phyloP scores from a whole-genome alignment of 2,888 invertebrate genomes.

The Entomobrya multifasciata region DNA sequence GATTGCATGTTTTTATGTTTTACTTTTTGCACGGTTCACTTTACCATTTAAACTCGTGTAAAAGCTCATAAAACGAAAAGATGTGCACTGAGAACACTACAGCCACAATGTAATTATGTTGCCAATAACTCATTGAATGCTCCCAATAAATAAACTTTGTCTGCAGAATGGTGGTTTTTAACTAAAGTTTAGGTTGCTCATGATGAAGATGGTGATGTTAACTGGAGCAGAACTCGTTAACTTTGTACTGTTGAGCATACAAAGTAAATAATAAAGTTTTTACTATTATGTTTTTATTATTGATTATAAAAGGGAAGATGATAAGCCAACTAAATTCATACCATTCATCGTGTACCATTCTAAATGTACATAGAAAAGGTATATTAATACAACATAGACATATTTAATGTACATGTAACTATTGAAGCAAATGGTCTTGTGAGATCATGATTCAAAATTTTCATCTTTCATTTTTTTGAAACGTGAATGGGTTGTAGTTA shows the following conservation, averaged over 20 bases:
- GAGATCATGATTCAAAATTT: too few species aligned
- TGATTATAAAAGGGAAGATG: slow-evolving; percentile 49
- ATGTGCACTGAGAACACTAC: not conserved
- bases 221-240: slow-evolving; percentile 69
- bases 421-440: too few species aligned
- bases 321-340: not conserved
- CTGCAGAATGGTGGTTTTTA: not conserved
- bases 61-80: not conserved
- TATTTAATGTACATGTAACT: too few species aligned
- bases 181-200: not conserved
- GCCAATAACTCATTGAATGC: slow-evolving; percentile 34
- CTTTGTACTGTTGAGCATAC: slow-evolving; percentile 6
- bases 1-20: slow-evolving; percentile 20
- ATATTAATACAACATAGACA: too few species aligned
- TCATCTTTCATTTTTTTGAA: too few species aligned
- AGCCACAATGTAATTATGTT: slow-evolving; percentile 19
- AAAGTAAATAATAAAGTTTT: not conserved
- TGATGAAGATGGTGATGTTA: slow-evolving; percentile 24
- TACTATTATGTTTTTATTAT: not conserved
- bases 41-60: slow-evolving; percentile 5
- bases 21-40: slow-evolving; percentile 21
- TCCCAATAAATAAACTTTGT: not conserved
- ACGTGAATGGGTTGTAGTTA: too few species aligned
- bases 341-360: too few species aligned
- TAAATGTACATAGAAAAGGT: too few species aligned